phyloP scores from a whole-genome alignment of 1,140 invertebrate species.

The Drosophila tristis region DNA sequence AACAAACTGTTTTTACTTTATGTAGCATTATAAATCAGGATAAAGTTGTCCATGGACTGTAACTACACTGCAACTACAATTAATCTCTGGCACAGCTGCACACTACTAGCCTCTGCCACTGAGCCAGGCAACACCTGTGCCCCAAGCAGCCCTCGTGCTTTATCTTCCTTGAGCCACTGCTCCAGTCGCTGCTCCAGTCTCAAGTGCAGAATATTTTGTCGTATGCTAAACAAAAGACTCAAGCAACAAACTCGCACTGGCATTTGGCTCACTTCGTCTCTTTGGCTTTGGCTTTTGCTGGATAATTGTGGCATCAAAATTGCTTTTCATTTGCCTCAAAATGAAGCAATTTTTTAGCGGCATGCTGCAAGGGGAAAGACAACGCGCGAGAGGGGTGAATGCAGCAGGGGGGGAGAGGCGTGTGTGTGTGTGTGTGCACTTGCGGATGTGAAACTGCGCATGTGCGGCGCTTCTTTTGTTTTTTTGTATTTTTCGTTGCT shows the following conservation, averaged over 20 bases:
- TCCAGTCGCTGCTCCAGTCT: slow-evolving; percentile 3
- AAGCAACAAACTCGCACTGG: slow-evolving; percentile 57
- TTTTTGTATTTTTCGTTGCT: slow-evolving; percentile 8
- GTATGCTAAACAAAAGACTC: slow-evolving; percentile 75
- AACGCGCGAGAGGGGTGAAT: no score
- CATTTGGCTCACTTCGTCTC: slow-evolving; percentile 36
- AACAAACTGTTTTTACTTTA: no score
- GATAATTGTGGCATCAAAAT: slow-evolving; percentile 76
- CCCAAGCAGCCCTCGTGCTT: no score
- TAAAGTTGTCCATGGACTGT: no score
- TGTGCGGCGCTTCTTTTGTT: slow-evolving; percentile 76
- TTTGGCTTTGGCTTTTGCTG: slow-evolving; percentile 3
- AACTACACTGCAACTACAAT: no score
- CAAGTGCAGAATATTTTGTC: slow-evolving; percentile 52
- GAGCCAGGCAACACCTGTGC: no score
- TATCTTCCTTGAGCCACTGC: background rate
- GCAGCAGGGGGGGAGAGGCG: slow-evolving; percentile 3
- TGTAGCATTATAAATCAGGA: no score
- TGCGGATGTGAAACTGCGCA: slow-evolving; percentile 77
- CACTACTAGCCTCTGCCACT: no score
- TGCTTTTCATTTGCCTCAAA: slow-evolving; percentile 76
- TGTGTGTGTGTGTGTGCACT: slow-evolving; percentile 11
- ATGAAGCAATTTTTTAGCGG: slow-evolving; percentile 70
- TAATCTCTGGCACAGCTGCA: no score
- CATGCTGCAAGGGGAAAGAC: background rate